phyloP scores from a whole-genome alignment of 2,797 vertebrate species.

The Halcyon leucocephala region DNA sequence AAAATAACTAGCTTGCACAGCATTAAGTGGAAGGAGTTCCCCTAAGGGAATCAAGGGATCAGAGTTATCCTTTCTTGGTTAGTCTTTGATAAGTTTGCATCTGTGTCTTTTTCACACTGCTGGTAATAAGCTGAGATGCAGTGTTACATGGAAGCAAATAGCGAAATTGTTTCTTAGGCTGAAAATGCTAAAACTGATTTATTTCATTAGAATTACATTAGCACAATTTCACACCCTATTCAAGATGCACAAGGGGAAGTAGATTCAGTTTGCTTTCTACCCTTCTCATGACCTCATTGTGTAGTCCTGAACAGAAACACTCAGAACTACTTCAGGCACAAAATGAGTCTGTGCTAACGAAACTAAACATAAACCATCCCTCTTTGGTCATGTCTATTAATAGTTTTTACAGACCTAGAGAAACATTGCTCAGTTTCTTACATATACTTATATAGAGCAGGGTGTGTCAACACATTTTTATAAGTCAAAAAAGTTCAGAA shows the following conservation, averaged over 20 bases:
- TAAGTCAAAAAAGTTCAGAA: not conserved
- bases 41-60: slow-evolving; percentile 63
- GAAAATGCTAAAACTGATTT: slow-evolving; percentile 5
- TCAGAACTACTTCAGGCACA: not conserved
- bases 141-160: not conserved
- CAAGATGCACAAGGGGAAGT: not conserved
- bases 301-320: slow-evolving; percentile 4
- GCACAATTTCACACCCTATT: slow-evolving; percentile 20
- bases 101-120: slow-evolving; percentile 42
- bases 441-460: not conserved
- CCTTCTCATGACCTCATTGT: not conserved
- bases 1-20: slow-evolving; percentile 64
- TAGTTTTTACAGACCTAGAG: slow-evolving; percentile 18
- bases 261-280: slow-evolving; percentile 5
- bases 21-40: slow-evolving; percentile 62
- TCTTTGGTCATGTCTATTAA: not conserved
- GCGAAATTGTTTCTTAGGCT: not conserved
- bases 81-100: slow-evolving; percentile 65
- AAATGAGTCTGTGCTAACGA: not conserved
- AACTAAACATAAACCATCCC: slow-evolving; percentile 3
- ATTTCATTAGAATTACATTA: slow-evolving; percentile 33
- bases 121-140: slow-evolving; percentile 33
- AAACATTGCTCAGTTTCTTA: slow-evolving; percentile 15
- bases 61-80: slow-evolving; percentile 57
- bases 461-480: slow-evolving; percentile 10